Evolutionary conservation across 1,140 invertebrate genomes (phyloP).

Genomic region (Drosophila melanogaster): Release_6_plus_ISO1_MT NT_037436.4:15801001-15801500

Average conservation of each 20-base stretch:
- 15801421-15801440: constrained; percentile 73
- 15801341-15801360: constrained; percentile 79
- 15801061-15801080: constrained; percentile 76
- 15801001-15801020: constrained; percentile 41
- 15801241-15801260: constrained; percentile 80
- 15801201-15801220: constrained; percentile 48
- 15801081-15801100: constrained; percentile 69
- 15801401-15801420: constrained; percentile 73
- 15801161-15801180: constrained; percentile 80
- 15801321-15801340: constrained; percentile 14
- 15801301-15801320: constrained; percentile 39
- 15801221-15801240: constrained; percentile 71
- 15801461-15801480: constrained; percentile 14
- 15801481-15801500: constrained; percentile 2
- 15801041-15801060: constrained; percentile 67
- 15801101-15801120: constrained; percentile 10
- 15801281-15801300: constrained; percentile 9
- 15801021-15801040: constrained; percentile 49
- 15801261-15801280: constrained; percentile 40
- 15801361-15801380: constrained; percentile 72
- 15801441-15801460: constrained; percentile 76
- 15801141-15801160: constrained; percentile 69
- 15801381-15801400: constrained; percentile 65
- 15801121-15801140: constrained; percentile 63
- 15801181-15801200: constrained; percentile 78